Conservation (phyloP, 2,888 invertebrate genomes). For the Acheta domesticus region DNA sequence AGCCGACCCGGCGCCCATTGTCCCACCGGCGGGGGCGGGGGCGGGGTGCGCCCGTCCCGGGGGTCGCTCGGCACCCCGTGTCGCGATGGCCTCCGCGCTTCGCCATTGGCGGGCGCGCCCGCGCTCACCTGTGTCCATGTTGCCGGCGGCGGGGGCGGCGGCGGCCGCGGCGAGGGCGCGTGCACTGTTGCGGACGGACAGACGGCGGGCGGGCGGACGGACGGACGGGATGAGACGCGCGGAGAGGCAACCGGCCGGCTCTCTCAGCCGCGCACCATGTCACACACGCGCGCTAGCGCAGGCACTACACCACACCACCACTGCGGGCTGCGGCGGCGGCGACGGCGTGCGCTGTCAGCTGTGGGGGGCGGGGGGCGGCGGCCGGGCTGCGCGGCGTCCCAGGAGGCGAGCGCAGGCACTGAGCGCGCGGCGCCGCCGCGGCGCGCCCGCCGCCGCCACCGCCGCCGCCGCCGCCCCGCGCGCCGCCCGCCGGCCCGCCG, state of each 20-base stretch:
- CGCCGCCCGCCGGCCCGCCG: not conserved
- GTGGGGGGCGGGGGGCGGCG: not conserved
- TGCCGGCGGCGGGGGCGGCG: not conserved
- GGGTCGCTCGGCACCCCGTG: no score
- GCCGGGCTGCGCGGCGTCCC: not conserved
- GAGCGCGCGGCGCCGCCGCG: not conserved
- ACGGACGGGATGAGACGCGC: no score
- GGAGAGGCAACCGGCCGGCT: not conserved
- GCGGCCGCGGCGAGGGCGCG: not conserved
- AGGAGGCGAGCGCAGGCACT: not conserved
- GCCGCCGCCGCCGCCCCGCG: not conserved
- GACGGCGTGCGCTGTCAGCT: not conserved
- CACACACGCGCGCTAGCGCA: not conserved
- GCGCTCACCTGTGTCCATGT: slow-evolving; percentile 7
- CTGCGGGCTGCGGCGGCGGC: not conserved
- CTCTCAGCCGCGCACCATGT: not conserved
- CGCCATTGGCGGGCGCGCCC: not conserved
- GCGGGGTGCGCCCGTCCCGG: no score
- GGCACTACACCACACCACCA: not conserved
- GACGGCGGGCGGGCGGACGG: no score
- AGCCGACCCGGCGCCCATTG: no score
- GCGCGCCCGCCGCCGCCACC: not conserved
- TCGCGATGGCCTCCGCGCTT: not conserved
- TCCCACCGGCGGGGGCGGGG: no score
- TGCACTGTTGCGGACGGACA: no score